phyloP scores from a whole-genome alignment of 2,797 vertebrate genomes.

The Lutjanus argentimaculatus region DNA sequence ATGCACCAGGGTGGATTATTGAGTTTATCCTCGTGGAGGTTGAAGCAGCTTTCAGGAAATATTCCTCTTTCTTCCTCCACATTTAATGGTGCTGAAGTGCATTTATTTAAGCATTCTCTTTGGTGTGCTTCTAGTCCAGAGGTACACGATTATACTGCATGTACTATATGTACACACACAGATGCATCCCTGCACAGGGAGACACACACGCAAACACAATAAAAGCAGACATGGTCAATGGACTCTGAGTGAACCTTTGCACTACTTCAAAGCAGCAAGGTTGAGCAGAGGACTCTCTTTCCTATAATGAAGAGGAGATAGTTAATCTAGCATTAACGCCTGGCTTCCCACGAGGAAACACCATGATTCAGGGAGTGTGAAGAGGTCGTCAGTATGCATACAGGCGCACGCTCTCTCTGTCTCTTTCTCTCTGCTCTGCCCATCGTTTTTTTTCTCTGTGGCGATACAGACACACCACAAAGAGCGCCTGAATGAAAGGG shows the following conservation, averaged over 20 bases:
- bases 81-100: slow-evolving; percentile 42
- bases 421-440: slow-evolving; percentile 20
- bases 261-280: slow-evolving; percentile 74
- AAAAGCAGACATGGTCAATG: slow-evolving; percentile 57
- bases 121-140: slow-evolving; percentile 31
- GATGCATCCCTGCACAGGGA: neutral
- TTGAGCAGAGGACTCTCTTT: slow-evolving; percentile 71
- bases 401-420: slow-evolving; percentile 9
- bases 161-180: slow-evolving; percentile 7
- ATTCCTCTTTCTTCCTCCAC: slow-evolving; percentile 19
- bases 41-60: slow-evolving; percentile 45
- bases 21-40: slow-evolving; percentile 64
- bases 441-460: slow-evolving; percentile 18
- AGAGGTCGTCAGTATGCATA: slow-evolving; percentile 49
- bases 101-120: slow-evolving; percentile 39
- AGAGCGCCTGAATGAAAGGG: slow-evolving; percentile 73
- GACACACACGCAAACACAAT: slow-evolving; percentile 11
- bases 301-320: slow-evolving; percentile 78
- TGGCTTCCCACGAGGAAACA: slow-evolving; percentile 68
- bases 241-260: slow-evolving; percentile 73
- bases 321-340: slow-evolving; percentile 81
- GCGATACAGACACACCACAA: slow-evolving; percentile 64
- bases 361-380: slow-evolving; percentile 60
- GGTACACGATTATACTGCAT: slow-evolving; percentile 22
- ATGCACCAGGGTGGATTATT: slow-evolving; percentile 42